phyloP scores from a whole-genome alignment of 2,113 vertebrate species.

The Syngnathoides biaculeatus region DNA sequence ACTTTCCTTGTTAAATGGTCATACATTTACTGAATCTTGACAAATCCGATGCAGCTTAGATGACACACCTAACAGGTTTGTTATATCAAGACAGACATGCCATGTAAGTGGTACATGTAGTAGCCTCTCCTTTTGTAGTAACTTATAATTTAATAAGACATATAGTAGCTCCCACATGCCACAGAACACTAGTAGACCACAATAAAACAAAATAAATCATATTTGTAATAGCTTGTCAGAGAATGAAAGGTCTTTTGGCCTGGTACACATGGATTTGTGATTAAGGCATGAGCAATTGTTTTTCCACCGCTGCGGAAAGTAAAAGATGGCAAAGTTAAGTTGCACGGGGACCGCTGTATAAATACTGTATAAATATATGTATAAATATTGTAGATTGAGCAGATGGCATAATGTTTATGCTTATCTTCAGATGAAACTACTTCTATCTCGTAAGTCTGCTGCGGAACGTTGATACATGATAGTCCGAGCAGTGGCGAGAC shows the following conservation, averaged over 20 bases:
- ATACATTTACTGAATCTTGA: not conserved
- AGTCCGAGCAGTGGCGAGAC: no score
- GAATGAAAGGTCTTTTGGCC: not conserved
- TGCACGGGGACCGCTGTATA: not conserved
- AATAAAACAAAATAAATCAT: not conserved
- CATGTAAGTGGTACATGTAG: not conserved
- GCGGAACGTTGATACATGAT: no score
- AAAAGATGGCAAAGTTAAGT: not conserved
- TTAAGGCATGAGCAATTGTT: not conserved
- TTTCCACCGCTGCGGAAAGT: not conserved
- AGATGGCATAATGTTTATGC: not conserved
- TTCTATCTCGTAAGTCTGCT: no score
- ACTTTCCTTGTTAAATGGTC: not conserved
- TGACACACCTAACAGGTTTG: not conserved
- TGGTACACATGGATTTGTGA: not conserved
- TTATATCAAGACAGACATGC: slow-evolving; percentile 16
- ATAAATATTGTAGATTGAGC: not conserved
- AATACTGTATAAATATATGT: no score
- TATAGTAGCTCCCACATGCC: not conserved
- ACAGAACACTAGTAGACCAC: not conserved
- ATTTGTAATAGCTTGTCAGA: not conserved
- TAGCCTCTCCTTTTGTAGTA: not conserved
- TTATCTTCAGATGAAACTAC: no score
- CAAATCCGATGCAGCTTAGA: not conserved
- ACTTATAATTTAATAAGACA: not conserved